Evolutionary conservation across 1,140 invertebrate species (phyloP).

Genomic region (Odontomachus brunneus): DNA sequence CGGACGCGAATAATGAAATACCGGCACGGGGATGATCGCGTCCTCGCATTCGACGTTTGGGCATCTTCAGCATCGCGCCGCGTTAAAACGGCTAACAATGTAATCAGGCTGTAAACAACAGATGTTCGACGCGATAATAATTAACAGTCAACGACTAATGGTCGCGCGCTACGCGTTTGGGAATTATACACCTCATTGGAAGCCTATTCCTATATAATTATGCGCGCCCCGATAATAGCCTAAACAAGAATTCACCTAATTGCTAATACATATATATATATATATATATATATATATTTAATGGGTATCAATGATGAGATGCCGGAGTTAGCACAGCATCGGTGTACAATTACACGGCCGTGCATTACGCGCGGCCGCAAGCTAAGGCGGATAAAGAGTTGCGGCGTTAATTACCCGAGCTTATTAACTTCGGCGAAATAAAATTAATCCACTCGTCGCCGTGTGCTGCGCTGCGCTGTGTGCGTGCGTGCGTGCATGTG

Average conservation of each 20-base stretch:
- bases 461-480: no score
- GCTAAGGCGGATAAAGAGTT: no score
- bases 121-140: slow-evolving; percentile 56
- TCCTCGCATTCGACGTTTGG: no score
- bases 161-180: slow-evolving; percentile 44
- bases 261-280: slow-evolving; percentile 50
- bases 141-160: slow-evolving; percentile 58
- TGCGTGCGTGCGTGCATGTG: no score
- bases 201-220: slow-evolving; percentile 60
- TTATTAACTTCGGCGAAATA: no score
- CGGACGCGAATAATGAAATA: no score
- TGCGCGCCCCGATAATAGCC: slow-evolving; percentile 45
- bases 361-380: neutral
- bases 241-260: slow-evolving; percentile 58
- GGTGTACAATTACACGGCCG: neutral
- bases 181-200: slow-evolving; percentile 57
- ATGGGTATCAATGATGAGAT: no score
- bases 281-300: no score
- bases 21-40: no score
- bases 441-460: no score
- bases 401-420: no score
- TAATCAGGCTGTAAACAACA: slow-evolving; percentile 57
- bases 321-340: neutral
- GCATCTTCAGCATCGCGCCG: slow-evolving; percentile 17
- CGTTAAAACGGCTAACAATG: slow-evolving; percentile 51